A percentile compares a stretch with the other conserved stretches of the same genome.
phyloP scores from a whole-genome alignment of 1,140 invertebrate species.

The Centruroides vittatus region DNA sequence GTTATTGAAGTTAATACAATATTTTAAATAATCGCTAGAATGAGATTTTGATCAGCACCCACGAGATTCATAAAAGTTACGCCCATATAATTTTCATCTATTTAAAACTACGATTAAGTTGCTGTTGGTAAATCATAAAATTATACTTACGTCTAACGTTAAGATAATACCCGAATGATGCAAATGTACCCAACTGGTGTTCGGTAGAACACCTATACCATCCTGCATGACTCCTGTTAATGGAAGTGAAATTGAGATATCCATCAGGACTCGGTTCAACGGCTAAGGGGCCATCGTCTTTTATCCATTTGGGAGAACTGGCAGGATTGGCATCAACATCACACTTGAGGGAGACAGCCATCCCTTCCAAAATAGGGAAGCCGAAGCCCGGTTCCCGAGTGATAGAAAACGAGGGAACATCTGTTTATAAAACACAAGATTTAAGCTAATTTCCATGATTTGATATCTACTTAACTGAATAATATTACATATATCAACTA shows the following conservation, averaged over 20 bases:
- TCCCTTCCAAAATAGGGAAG: slow-evolving; percentile 64
- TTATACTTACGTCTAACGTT: slow-evolving; percentile 63
- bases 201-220: slow-evolving; percentile 79
- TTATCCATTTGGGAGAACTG: slow-evolving; percentile 68
- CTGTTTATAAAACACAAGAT: slow-evolving; percentile 34
- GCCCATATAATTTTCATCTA: neutral
- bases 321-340: slow-evolving; percentile 81
- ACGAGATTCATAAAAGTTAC: too few species aligned
- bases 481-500: too few species aligned
- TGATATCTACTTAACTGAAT: too few species aligned
- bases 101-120: neutral
- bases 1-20: too few species aligned
- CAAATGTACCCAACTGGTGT: slow-evolving; percentile 64
- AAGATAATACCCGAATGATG: slow-evolving; percentile 74
- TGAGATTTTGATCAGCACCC: too few species aligned
- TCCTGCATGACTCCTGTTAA: slow-evolving; percentile 57
- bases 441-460: too few species aligned
- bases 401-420: slow-evolving; percentile 77
- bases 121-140: neutral
- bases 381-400: slow-evolving; percentile 76
- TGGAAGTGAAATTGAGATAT: slow-evolving; percentile 63
- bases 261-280: slow-evolving; percentile 52
- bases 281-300: slow-evolving; percentile 28
- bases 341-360: slow-evolving; percentile 69
- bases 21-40: too few species aligned